Percentiles rank a stretch among this genome's conserved stretches.
Evolutionary conservation across 2,797 vertebrate species (phyloP).

Genomic region (Hydrophis major): DNA sequence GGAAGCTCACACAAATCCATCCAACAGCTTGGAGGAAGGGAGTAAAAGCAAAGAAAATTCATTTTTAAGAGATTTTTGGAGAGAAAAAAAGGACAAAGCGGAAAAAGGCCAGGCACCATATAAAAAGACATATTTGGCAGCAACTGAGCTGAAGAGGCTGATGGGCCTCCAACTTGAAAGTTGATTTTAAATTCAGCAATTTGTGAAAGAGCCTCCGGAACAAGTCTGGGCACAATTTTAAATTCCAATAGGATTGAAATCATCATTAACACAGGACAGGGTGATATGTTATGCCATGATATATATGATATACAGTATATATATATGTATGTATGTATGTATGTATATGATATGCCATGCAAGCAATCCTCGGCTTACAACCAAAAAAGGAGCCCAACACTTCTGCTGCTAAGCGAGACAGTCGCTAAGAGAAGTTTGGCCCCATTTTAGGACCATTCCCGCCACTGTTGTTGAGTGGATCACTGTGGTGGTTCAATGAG

Average conservation of each 20-base stretch:
- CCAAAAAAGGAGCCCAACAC: no score
- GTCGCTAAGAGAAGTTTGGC: neutral
- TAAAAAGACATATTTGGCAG: neutral
- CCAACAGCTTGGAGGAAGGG: fast-evolving
- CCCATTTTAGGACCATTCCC: neutral
- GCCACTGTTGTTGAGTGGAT: no score
- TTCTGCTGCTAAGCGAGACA: neutral
- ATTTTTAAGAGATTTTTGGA: neutral
- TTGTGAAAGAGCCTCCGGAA: neutral
- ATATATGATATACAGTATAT: no score
- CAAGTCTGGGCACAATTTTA: neutral
- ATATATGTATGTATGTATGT: no score
- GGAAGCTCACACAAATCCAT: neutral
- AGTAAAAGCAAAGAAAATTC: neutral
- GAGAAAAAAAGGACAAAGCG: neutral
- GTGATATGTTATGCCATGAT: no score
- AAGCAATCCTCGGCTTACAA: neutral
- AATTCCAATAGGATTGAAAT: no score
- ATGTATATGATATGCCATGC: neutral
- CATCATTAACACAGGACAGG: no score
- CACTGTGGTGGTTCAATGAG: neutral
- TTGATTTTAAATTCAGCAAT: neutral
- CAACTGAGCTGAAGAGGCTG: neutral
- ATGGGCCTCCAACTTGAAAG: neutral
- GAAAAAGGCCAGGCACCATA: neutral